Evolutionary conservation across 2,888 invertebrate species (phyloP).

Genomic region (Muschampia staudingeri): DNA sequence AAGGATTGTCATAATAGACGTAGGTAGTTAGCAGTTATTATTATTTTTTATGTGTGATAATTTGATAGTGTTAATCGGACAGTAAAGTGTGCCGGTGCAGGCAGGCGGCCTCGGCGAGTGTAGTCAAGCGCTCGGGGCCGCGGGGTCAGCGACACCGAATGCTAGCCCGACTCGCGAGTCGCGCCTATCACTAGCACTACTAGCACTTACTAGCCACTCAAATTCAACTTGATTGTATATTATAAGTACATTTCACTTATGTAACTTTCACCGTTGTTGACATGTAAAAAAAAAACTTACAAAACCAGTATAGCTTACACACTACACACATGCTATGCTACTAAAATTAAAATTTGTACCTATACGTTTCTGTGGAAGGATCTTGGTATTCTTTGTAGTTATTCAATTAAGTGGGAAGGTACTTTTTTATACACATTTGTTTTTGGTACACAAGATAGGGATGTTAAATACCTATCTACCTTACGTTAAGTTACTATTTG

Average conservation of each 20-base stretch:
- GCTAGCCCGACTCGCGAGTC: slow-evolving; percentile 72
- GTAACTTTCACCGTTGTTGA: slow-evolving; percentile 18
- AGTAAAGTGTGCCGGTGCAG: slow-evolving; percentile 68
- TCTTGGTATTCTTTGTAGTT: no score
- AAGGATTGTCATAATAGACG: background rate
- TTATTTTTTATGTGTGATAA: slow-evolving; percentile 6
- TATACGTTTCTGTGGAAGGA: no score
- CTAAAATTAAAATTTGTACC: no score
- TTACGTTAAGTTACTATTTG: no score
- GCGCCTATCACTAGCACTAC: slow-evolving; percentile 67
- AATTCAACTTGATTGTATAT: slow-evolving; percentile 25
- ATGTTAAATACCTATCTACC: no score
- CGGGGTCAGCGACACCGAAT: slow-evolving; percentile 86
- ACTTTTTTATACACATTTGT: no score
- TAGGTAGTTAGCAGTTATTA: background rate
- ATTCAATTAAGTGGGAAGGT: no score
- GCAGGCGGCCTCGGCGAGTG: slow-evolving; percentile 73
- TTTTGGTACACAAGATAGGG: no score
- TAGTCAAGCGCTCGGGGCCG: slow-evolving; percentile 74
- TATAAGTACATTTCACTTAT: no score
- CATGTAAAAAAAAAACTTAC: no score
- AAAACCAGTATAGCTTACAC: no score
- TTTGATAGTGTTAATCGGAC: slow-evolving; percentile 71
- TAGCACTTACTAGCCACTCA: slow-evolving; percentile 58
- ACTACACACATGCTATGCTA: no score